phyloP scores from a whole-genome alignment of 1,140 invertebrate genomes.

The Drosophila tsacasi region DNA sequence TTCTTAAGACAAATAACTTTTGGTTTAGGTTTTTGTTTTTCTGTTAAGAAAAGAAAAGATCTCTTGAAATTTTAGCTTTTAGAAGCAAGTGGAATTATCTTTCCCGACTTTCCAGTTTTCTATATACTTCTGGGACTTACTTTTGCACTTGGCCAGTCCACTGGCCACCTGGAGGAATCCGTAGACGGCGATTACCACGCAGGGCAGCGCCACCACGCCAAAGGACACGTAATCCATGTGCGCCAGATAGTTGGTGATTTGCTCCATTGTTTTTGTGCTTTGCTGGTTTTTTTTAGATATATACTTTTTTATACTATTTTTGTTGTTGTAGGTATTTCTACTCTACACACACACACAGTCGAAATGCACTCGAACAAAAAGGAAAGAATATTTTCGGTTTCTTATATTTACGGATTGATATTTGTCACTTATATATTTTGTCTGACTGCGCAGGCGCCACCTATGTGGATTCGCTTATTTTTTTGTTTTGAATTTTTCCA shows the following conservation, averaged over 20 bases:
- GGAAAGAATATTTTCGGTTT: slow-evolving; percentile 17
- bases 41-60: too few species aligned
- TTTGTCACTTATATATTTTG: slow-evolving; percentile 11
- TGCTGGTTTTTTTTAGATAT: neutral
- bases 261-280: slow-evolving; percentile 57
- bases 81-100: neutral
- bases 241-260: slow-evolving; percentile 69
- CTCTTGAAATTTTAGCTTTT: too few species aligned
- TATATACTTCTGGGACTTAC: slow-evolving; percentile 45
- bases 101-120: neutral
- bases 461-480: neutral
- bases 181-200: slow-evolving; percentile 68
- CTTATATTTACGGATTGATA: neutral
- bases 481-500: neutral
- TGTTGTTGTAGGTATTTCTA: neutral
- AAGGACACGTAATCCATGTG: slow-evolving; percentile 80
- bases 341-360: slow-evolving; percentile 16
- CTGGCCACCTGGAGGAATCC: slow-evolving; percentile 71
- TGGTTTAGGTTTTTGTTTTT: neutral
- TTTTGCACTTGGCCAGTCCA: slow-evolving; percentile 67
- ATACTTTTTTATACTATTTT: neutral
- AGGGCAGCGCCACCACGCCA: slow-evolving; percentile 69
- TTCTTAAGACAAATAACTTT: neutral
- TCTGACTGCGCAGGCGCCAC: slow-evolving; percentile 24
- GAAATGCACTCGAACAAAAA: slow-evolving; percentile 54